Evolutionary conservation across 2,888 invertebrate species (phyloP), one percentile per base, ranked within the genome.

Genomic region (Phyllotreta striolata): DNA sequence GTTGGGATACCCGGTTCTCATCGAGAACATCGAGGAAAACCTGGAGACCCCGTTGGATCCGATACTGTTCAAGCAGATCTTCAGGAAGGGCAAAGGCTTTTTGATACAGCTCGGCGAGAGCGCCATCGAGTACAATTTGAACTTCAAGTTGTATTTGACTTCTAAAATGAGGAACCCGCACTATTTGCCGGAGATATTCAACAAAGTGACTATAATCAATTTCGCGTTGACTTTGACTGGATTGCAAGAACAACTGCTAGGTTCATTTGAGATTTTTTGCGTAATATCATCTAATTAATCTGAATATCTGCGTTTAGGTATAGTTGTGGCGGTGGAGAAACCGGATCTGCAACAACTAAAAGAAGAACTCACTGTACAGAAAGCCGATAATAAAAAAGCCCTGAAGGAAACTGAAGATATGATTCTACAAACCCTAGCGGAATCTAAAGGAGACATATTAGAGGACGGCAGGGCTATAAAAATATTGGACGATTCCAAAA

Each of bases 391-490:
- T 79, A 89, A 88, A 77, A 87, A 90, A 62, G 90, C 91, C 1
- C 81, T 96, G 41, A 91, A 93, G 76, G 89, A 92, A 79, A 91
- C 93, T 24, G 96, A 96, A 82, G 93, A 95, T 77, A 91, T 91
- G 81, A 96, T 96, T 73, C 83, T 96, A 52, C 87, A 89, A 74
- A 95, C 95, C 0, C 82, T 96, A 58, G 90, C 93, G 46, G 88
- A 91, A 75, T 85, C 89, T 1, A 91, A 93, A 78, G 93, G 95
- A 1, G 93, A 95, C 78, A 95, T 96, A 77, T 84, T 96, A 66
- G 96, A 96, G 82, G 94, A 96, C 79, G 95, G 96, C 82, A 86
- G 86, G 3, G 96, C 96, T 2, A 94, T 96, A 71, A 87, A 92
- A 79, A 91, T 95, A 65, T 83, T 96, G 49, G 94, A 94, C 78